Evolutionary conservation across 2,888 invertebrate species (phyloP).

Genomic region (Pyrgus malvae): DNA sequence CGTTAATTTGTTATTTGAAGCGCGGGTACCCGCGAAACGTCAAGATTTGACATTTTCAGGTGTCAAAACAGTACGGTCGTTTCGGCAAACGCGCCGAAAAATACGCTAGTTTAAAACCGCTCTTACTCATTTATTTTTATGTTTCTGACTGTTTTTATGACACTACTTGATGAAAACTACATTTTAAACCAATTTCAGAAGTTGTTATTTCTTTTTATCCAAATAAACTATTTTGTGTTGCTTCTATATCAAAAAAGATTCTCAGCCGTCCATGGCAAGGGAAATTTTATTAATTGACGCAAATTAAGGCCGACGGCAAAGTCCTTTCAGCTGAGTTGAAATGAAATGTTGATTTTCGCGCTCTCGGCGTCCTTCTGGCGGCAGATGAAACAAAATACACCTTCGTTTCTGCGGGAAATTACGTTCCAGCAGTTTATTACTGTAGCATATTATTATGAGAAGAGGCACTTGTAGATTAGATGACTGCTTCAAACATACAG

Average conservation of each 20-base stretch:
- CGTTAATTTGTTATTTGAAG: too few species aligned
- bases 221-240: too few species aligned
- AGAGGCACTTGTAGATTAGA: constrained; percentile 4
- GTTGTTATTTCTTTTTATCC: too few species aligned
- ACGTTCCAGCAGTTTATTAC: constrained; percentile 71
- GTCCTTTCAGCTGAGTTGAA: constrained; percentile 38
- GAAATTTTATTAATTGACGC: constrained; percentile 62
- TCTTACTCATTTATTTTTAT: too few species aligned
- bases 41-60: too few species aligned
- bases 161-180: too few species aligned
- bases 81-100: too few species aligned
- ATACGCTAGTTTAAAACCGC: too few species aligned
- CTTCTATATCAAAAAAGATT: constrained; percentile 24
- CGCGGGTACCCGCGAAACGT: too few species aligned
- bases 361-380: constrained; percentile 42
- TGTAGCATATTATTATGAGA: constrained; percentile 25
- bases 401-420: constrained; percentile 75
- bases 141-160: too few species aligned
- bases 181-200: too few species aligned
- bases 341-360: constrained; percentile 34
- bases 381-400: constrained; percentile 77
- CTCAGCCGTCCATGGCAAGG: constrained; percentile 37
- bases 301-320: constrained; percentile 53
- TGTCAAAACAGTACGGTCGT: too few species aligned
- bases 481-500: constrained; percentile 2